Percentiles rank a stretch among this genome's conserved stretches.
These are phyloP conservation scores for Callorhinus ursinus DNA, from an alignment of 2,113 vertebrate species.

Conservation along the genomic window DNA sequence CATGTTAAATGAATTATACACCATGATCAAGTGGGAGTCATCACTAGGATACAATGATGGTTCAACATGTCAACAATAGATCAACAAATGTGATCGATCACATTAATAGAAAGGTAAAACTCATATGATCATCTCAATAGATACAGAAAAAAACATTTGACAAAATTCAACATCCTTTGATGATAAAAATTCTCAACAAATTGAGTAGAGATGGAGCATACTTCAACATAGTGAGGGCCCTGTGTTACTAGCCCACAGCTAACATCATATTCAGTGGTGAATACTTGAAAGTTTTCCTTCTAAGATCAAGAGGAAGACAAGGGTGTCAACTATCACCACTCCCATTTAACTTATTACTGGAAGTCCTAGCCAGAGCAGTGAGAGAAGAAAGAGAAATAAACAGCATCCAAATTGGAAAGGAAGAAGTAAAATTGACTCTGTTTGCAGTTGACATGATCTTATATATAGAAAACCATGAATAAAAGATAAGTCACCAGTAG, in stretches of 20 bases:
- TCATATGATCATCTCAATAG: neutral
- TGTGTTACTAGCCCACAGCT: neutral
- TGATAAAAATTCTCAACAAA: neutral
- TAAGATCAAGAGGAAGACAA: neutral
- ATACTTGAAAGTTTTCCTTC: neutral
- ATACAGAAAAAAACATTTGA: neutral
- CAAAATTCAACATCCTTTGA: neutral
- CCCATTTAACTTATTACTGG: neutral
- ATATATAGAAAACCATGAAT: neutral
- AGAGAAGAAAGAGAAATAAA: neutral
- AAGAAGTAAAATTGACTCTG: neutral
- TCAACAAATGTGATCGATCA: neutral
- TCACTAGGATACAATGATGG: neutral
- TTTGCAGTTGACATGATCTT: neutral
- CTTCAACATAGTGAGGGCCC: neutral
- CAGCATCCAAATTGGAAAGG: neutral
- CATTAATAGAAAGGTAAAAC: neutral
- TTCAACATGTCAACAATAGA: neutral
- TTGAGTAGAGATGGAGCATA: neutral
- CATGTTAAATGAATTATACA: neutral
- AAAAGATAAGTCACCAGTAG: neutral
- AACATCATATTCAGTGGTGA: neutral
- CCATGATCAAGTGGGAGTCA: neutral
- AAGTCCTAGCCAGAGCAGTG: neutral
- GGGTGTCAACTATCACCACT: neutral